Evolutionary conservation across 1,140 invertebrate species (phyloP), one percentile per base, ranked within the genome.

Genomic region (Diabrotica undecimpunctata): DNA sequence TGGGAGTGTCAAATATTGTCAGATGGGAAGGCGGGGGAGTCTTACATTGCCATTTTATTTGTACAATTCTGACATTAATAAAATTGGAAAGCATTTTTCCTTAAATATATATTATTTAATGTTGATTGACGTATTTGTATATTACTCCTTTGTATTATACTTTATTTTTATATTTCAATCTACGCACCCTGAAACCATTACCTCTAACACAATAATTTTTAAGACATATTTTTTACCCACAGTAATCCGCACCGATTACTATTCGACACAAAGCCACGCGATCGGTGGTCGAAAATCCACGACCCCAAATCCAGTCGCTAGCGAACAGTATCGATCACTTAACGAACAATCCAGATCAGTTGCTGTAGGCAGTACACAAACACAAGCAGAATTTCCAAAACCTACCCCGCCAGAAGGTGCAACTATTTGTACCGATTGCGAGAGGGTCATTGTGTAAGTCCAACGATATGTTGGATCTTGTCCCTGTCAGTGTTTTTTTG

Each of bases 371-470:
- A 46, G 41, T 46, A 46, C 41, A 54, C 51, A 46, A 46, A 12
- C 38, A 41, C 39, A 62, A 55, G n/a, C 37, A 64, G 8, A 54
- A 14, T 8, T 35, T 3, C 38, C 63, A 11, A 54, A 77, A 52
- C 39, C 11, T 12, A 54, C 75, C 69, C 61, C 62, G 57, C 64
- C 55, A 54, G 71, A 68, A 67, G 83, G 83, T 72, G 82, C 82
- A 53, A 86, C 88, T 56, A 82, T 84, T 78, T 92, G 90, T 83
- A 84, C 81, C 77, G 88, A 87, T 75, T 92, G 90, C 81, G 86
- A 88, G 81, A 83, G 85, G 74, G 83, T 85, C 77, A 89, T 92
- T 78, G 87, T 89, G 90, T 92, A 90, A 92, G 85, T 85, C 79
- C 71, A 75, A 79, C 78, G 75, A 77, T 79, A 80, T 80, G 67